Base-by-base conservation (phyloP, 1,140 invertebrate species). In the Meloidogyne floridensis region DNA sequence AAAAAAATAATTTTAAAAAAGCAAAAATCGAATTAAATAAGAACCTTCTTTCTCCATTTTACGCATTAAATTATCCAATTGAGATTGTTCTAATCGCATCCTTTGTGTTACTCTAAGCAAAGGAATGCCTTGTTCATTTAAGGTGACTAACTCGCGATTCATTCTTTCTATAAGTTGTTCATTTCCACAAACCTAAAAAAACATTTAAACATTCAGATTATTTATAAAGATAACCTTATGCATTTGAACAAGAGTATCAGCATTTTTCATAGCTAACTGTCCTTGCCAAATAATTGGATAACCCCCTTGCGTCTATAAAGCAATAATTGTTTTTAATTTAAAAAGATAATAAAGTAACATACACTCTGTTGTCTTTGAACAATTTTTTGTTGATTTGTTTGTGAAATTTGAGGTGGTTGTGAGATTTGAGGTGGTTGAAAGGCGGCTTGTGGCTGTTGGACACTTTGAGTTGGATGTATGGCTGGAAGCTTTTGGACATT, bases 251-350 rank as follows among this genome's bases (percentile, higher is more conserved):
- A 94, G 94, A 4, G 96, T 95, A 86, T 94, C 94, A 90, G 98
- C 96, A 91, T 96, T 98, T 91, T 98, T 98, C 54, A 98, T 91
- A 0, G 95, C 95, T 84, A 98, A 90, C 56, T 96, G 90, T 1
- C 96, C 96, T 92, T 97, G 95, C 96, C 96, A 98, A 93, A 97
- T 95, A 47, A 97, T 94, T 1, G 95, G 95, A 91, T 96, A 96
- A 51, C 59, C 7, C 0, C 59, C 59, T 6, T 65, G 59, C 7
- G 7, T n/a, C 59, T 65, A 65, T 1, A 18, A 65, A 65, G n/a
- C 7, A n/a, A n/a, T n/a, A n/a, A n/a, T 7, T 0, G n/a, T n/a
- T 65, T 65, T n/a, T 65, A n/a, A 0, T 32, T 32, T 32, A 32
- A 32, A 32, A 32, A 32, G 20, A 20, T 7, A 65, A 18, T 5